Conservation (phyloP, 2,113 vertebrate genomes). For the Pedetes capensis region DNA sequence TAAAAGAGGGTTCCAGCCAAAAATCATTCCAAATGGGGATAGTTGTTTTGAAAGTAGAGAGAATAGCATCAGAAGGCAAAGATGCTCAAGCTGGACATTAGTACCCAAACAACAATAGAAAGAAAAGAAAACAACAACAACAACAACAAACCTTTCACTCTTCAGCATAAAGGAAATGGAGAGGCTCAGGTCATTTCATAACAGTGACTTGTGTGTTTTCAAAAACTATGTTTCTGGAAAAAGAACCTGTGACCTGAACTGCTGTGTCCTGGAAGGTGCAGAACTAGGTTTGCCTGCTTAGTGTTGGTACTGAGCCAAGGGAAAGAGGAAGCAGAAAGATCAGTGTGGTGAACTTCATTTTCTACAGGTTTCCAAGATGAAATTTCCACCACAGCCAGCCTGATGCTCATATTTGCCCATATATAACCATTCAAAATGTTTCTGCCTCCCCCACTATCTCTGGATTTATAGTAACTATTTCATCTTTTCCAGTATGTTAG, state of each 20-base stretch:
- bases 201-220: neutral
- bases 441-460: neutral
- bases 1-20: slow-evolving; percentile 11
- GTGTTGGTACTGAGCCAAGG: neutral
- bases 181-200: neutral
- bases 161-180: neutral
- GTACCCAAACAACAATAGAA: neutral
- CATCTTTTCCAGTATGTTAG: no score
- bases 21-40: slow-evolving; percentile 30
- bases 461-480: neutral
- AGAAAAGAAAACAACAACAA: neutral
- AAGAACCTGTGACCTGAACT: neutral
- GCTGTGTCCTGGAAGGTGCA: neutral
- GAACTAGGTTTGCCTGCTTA: neutral
- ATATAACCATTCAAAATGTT: neutral
- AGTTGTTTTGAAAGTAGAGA: neutral
- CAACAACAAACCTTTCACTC: no score
- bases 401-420: neutral
- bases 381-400: neutral
- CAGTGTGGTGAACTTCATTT: neutral
- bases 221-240: neutral
- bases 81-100: neutral
- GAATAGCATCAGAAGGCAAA: neutral
- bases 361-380: neutral
- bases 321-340: neutral